These are phyloP conservation scores for Nymphalis c-album DNA, from an alignment of 2,888 invertebrate genomes.

Conservation along the genomic window DNA sequence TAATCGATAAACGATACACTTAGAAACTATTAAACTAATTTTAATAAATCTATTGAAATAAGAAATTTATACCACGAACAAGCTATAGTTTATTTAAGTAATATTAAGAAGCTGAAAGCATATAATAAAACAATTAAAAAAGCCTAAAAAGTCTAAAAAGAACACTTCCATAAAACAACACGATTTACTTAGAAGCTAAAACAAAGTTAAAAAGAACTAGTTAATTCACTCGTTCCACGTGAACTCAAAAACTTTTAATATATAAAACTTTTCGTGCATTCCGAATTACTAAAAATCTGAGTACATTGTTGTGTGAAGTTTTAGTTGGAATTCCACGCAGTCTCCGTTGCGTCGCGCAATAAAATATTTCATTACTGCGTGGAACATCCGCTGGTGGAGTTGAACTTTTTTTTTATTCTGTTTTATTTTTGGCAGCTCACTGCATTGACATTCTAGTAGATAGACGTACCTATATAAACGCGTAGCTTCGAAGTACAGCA, in stretches of 20 bases:
- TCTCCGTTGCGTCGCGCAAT: constrained; percentile 64
- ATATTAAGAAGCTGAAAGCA: no score
- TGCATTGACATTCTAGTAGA: constrained; percentile 24
- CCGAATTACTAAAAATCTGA: constrained; percentile 68
- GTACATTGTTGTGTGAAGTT: constrained; percentile 68
- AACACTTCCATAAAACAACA: not conserved
- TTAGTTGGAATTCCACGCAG: constrained; percentile 53
- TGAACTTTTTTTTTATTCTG: constrained; percentile 26
- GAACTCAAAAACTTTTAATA: constrained; percentile 17
- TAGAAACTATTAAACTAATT: no score
- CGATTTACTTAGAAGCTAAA: constrained; percentile 2
- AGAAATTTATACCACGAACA: no score
- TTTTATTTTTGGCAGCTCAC: constrained; percentile 37
- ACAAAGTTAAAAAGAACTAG: constrained; percentile 3
- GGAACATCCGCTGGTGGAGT: constrained; percentile 50
- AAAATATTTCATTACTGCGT: constrained; percentile 76
- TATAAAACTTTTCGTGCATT: constrained; percentile 18
- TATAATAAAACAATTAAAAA: no score
- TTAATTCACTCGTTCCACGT: constrained; percentile 6
- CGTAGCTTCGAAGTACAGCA: no score
- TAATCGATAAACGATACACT: no score
- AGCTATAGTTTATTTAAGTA: no score
- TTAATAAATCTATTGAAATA: no score
- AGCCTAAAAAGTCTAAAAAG: not conserved
- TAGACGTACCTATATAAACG: not conserved